Conservation (phyloP, 2,797 vertebrate species). For the Falco berigora region DNA sequence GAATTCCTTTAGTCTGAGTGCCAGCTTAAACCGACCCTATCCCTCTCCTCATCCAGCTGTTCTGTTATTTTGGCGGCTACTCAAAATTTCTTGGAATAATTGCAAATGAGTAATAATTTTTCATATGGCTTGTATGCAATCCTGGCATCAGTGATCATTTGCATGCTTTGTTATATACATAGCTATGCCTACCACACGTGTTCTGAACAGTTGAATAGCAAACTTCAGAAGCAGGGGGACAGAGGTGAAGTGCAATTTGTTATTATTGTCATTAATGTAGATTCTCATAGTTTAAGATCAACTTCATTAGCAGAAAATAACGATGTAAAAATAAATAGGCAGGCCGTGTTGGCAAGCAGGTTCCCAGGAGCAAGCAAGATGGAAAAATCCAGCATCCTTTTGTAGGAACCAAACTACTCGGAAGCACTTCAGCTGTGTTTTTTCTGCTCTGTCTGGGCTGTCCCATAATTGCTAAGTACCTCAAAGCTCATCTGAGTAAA, state of each 20-base stretch:
- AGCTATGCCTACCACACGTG: not conserved
- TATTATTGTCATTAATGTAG: not conserved
- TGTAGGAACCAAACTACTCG: not conserved
- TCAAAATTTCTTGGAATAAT: slow-evolving; percentile 18
- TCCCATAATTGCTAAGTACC: not conserved
- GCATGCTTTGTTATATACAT: not conserved
- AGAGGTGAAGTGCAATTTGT: not conserved
- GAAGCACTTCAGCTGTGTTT: not conserved
- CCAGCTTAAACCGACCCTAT: not conserved
- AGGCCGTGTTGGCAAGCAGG: not conserved
- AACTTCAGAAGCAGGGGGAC: not conserved
- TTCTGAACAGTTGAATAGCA: not conserved
- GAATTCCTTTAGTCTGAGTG: not conserved
- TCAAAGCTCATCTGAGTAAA: not conserved
- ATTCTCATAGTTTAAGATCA: not conserved
- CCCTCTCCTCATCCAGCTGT: not conserved
- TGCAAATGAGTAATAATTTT: slow-evolving; percentile 1
- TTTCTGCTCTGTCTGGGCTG: not conserved
- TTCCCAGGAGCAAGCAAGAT: not conserved
- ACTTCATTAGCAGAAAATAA: not conserved
- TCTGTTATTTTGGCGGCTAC: slow-evolving; percentile 7
- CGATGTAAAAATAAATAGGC: not conserved
- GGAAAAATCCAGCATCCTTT: not conserved
- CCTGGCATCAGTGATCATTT: not conserved
- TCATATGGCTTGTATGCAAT: not conserved